These are phyloP conservation scores for Alethe diademata DNA, from an alignment of 2,113 vertebrate species.

Conservation along the genomic window DNA sequence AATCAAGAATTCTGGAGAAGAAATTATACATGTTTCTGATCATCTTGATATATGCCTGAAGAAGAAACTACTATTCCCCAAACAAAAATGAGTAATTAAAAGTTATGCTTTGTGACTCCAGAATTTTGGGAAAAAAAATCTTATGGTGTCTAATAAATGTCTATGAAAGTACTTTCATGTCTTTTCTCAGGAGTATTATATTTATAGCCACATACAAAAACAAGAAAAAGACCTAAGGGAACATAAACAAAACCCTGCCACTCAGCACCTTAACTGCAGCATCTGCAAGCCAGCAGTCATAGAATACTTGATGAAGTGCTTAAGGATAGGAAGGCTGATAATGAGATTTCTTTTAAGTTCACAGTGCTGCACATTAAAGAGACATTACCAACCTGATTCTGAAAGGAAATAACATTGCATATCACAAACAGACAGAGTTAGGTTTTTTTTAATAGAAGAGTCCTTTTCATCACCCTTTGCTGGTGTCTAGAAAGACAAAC, in stretches of 20 bases:
- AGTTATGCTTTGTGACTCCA: conserved; percentile 2
- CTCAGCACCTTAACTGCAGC: conserved; percentile 22
- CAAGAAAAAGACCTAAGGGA: conserved; percentile 18
- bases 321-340: conserved; percentile 52
- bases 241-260: conserved; percentile 1
- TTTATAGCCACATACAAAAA: conserved; percentile 18
- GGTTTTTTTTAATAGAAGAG: neutral
- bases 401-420: neutral
- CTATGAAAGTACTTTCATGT: conserved; percentile 30
- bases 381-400: neutral
- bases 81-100: conserved; percentile 18
- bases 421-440: neutral
- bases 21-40: conserved; percentile 29
- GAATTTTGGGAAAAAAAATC: neutral
- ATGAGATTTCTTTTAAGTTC: conserved; percentile 57
- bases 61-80: conserved; percentile 5
- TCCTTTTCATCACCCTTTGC: neutral
- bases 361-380: conserved; percentile 45
- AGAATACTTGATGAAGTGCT: conserved; percentile 51
- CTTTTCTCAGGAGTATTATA: conserved; percentile 25
- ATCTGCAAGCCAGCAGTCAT: conserved; percentile 27
- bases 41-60: conserved; percentile 11
- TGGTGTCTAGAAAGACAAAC: neutral
- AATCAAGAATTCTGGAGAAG: conserved; percentile 17
- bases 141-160: conserved; percentile 17